Percentiles rank a stretch among this genome's conserved stretches.
phyloP scores from a whole-genome alignment of 2,113 vertebrate genomes.

The Macrotis lagotis region DNA sequence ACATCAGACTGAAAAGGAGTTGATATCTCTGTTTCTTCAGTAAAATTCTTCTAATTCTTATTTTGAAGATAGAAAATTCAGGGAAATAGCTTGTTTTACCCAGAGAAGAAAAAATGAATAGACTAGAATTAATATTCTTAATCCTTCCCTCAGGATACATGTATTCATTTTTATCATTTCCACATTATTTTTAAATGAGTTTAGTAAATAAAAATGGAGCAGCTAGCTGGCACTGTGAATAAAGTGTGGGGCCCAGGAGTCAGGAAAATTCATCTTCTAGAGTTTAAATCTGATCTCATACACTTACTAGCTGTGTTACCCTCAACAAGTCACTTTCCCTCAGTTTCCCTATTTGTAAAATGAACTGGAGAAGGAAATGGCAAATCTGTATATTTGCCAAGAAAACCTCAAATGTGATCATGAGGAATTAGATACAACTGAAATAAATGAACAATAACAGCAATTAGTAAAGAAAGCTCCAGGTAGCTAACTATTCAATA shows the following conservation, averaged over 20 bases:
- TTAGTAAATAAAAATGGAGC: slow-evolving; percentile 24
- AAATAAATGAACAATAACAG: neutral
- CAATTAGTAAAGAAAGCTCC: slow-evolving; percentile 1
- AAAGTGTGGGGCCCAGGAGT: neutral
- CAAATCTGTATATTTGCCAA: neutral
- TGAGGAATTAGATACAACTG: neutral
- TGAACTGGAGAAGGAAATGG: neutral
- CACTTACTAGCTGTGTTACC: neutral
- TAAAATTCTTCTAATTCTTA: too few relatives aligned
- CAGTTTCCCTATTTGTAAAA: neutral
- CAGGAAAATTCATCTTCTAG: neutral
- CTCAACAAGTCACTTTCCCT: neutral
- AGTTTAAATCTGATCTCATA: neutral
- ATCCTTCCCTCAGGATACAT: neutral
- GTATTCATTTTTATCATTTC: slow-evolving; percentile 1
- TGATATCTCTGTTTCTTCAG: neutral
- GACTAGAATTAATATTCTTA: neutral
- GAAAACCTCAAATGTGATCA: neutral
- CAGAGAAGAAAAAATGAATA: slow-evolving; percentile 40
- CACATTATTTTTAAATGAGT: neutral
- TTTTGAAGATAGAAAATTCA: neutral
- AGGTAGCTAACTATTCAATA: slow-evolving; percentile 40
- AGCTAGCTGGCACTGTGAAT: neutral
- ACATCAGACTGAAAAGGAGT: neutral
- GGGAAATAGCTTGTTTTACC: slow-evolving; percentile 3